These are phyloP conservation scores for Onychomys torridus DNA, from an alignment of 2,797 vertebrate species.

Conservation along the genomic window DNA sequence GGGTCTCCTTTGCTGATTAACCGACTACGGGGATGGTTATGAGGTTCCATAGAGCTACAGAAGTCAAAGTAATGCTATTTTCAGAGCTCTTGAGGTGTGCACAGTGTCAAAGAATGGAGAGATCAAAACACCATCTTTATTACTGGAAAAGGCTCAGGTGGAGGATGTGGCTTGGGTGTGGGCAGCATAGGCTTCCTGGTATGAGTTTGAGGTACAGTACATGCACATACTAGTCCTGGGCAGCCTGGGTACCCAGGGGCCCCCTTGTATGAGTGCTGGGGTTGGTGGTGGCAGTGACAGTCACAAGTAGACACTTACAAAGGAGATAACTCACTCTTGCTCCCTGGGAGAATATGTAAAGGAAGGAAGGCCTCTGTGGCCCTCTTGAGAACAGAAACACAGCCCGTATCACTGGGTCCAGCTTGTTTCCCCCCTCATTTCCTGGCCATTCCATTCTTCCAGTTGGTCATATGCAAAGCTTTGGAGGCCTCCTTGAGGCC, in stretches of 20 bases:
- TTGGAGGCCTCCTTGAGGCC: not conserved
- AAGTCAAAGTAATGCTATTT: conserved; percentile 1
- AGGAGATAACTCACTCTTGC: not conserved
- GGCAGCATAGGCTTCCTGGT: conserved; percentile 37
- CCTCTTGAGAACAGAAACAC: not conserved
- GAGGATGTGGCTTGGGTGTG: conserved; percentile 63
- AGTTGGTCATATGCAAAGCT: not conserved
- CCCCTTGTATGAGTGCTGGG: not conserved
- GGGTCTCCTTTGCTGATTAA: not conserved
- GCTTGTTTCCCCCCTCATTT: not conserved
- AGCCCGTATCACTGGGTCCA: not conserved
- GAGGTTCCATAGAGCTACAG: not conserved
- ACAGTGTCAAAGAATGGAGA: not conserved
- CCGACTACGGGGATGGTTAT: not conserved
- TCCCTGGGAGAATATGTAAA: not conserved
- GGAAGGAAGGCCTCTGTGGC: not conserved
- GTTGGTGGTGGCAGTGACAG: not conserved
- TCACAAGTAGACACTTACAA: not conserved
- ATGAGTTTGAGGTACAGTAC: not conserved
- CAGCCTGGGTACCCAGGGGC: not conserved
- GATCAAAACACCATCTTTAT: conserved; percentile 5
- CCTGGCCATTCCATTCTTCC: not conserved
- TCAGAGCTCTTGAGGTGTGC: not conserved
- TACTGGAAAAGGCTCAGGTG: not conserved
- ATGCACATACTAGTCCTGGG: not conserved